Percentiles rank a stretch among this genome's conserved stretches.
phyloP scores from a whole-genome alignment of 1,140 invertebrate genomes.

The Heliconius nattereri region DNA sequence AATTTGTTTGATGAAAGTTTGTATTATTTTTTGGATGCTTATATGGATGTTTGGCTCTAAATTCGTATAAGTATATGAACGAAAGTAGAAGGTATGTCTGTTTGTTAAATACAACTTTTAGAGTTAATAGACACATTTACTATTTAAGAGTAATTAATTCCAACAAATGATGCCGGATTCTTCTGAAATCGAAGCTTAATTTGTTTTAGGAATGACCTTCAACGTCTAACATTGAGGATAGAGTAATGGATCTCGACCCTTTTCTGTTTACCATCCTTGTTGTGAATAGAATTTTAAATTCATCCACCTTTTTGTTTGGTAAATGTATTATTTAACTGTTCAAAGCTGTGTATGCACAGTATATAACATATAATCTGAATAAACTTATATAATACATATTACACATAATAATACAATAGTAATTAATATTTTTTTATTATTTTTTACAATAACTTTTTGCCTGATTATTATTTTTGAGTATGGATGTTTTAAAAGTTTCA shows the following conservation, averaged over 20 bases:
- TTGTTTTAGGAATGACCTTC: slow-evolving; percentile 21
- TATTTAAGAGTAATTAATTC: neutral
- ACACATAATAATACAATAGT: too few relatives aligned
- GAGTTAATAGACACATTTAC: neutral
- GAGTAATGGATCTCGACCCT: slow-evolving; percentile 19
- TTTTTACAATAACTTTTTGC: too few relatives aligned
- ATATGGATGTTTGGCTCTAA: too few relatives aligned
- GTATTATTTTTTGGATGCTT: too few relatives aligned
- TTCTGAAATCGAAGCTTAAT: slow-evolving; percentile 5
- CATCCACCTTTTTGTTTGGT: slow-evolving; percentile 12
- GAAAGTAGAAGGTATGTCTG: neutral
- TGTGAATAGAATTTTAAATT: slow-evolving; percentile 33
- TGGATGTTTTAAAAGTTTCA: too few relatives aligned
- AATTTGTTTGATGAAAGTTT: too few relatives aligned
- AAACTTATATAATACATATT: neutral
- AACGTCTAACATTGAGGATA: slow-evolving; percentile 14
- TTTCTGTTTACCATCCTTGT: slow-evolving; percentile 28
- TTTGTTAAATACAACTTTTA: neutral
- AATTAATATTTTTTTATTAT: too few relatives aligned
- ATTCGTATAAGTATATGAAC: neutral
- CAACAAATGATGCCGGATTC: neutral
- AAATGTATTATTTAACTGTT: slow-evolving; percentile 19
- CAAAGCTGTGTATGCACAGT: neutral
- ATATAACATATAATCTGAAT: neutral
- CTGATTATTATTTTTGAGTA: too few relatives aligned